Evolutionary conservation across 2,888 invertebrate genomes (phyloP).

Genomic region (Rhagonycha lutea): DNA sequence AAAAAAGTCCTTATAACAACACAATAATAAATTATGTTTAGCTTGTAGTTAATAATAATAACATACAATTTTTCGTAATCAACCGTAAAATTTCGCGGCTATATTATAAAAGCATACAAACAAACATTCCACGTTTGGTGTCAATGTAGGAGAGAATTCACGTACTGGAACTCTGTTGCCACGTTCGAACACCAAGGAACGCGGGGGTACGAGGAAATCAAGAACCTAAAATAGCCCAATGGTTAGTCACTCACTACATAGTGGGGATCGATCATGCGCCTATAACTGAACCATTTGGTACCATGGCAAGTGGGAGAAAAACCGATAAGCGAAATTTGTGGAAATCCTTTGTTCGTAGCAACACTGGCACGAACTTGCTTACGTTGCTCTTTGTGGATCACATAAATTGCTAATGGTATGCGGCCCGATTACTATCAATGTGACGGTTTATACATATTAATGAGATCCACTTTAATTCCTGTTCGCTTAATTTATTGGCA

Average conservation of each 20-base stretch:
- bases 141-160: conserved; percentile 22
- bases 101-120: conserved; percentile 6
- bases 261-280: conserved; percentile 28
- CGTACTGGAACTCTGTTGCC: conserved; percentile 12
- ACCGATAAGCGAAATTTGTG: conserved; percentile 29
- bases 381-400: conserved; percentile 18
- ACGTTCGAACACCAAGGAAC: conserved; percentile 18
- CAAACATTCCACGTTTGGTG: conserved; percentile 18
- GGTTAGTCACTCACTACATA: conserved; percentile 20
- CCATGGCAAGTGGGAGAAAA: conserved; percentile 23
- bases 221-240: conserved; percentile 18
- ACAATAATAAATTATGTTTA: conserved; percentile 2
- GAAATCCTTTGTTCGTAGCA: conserved; percentile 24
- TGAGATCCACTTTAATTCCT: neutral
- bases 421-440: conserved; percentile 6
- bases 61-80: neutral
- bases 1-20: neutral
- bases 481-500: neutral
- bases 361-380: conserved; percentile 25
- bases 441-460: neutral
- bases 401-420: conserved; percentile 18
- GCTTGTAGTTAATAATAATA: neutral
- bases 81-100: neutral
- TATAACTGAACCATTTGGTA: conserved; percentile 27
- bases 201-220: conserved; percentile 17